These are phyloP conservation scores for Uromys caudimaculatus DNA, from an alignment of 2,797 vertebrate species.

Conservation along the genomic window DNA sequence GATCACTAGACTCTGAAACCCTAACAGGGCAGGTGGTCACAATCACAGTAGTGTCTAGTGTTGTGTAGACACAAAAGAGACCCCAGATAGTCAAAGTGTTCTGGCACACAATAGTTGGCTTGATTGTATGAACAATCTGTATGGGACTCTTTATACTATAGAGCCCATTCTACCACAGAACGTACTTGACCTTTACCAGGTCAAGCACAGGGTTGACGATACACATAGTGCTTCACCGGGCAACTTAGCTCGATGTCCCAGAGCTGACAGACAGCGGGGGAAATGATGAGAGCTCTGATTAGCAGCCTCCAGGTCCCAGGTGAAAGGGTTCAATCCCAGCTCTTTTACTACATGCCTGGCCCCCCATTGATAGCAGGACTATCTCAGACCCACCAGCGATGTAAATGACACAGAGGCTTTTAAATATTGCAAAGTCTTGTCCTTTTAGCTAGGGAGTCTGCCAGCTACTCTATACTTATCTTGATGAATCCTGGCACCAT, in stretches of 20 bases:
- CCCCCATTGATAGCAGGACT: background rate
- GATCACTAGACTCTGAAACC: background rate
- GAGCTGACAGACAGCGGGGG: background rate
- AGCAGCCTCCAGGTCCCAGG: background rate
- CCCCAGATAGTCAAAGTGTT: background rate
- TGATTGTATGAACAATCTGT: rapidly evolving
- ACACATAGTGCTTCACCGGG: background rate
- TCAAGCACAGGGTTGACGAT: background rate
- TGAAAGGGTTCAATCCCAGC: background rate
- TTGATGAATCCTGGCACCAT: background rate
- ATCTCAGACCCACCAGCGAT: background rate
- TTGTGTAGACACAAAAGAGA: background rate
- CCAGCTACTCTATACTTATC: background rate
- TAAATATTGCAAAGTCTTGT: background rate
- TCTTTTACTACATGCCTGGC: background rate
- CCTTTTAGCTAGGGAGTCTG: background rate
- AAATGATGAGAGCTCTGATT: background rate
- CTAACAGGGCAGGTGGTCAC: background rate
- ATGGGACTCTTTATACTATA: background rate
- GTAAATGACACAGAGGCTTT: background rate
- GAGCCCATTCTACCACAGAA: background rate
- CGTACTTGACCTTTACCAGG: background rate
- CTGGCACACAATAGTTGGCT: background rate
- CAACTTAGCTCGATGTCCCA: background rate
- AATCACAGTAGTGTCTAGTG: background rate